Percentiles rank a stretch among this genome's conserved stretches.
Evolutionary conservation across 2,797 vertebrate species (phyloP).

Genomic region (Notamacropus eugenii): DNA sequence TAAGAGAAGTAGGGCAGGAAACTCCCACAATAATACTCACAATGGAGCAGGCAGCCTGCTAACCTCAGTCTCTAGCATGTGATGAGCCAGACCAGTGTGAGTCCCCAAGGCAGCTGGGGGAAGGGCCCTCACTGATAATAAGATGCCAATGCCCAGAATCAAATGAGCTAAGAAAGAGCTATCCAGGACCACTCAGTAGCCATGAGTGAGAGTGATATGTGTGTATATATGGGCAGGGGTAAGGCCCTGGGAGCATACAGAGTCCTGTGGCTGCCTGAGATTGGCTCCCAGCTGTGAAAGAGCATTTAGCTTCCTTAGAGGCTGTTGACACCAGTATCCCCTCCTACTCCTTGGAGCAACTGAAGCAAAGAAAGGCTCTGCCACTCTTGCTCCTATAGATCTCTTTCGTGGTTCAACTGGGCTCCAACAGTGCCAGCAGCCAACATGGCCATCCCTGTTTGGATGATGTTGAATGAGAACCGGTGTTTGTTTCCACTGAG

Average conservation of each 20-base stretch:
- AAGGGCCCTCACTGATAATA: conserved; percentile 63
- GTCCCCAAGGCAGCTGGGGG: conserved; percentile 75
- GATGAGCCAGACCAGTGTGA: conserved; percentile 65
- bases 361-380: conserved; percentile 12
- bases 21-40: conserved; percentile 75
- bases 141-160: not conserved
- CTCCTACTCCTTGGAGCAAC: conserved; percentile 2
- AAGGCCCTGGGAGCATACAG: not conserved
- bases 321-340: not conserved
- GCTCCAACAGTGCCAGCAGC: fast-evolving
- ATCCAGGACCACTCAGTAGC: not conserved
- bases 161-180: not conserved
- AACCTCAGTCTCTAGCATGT: conserved; percentile 48
- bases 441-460: conserved; percentile 2
- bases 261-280: not conserved
- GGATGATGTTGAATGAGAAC: conserved; percentile 51
- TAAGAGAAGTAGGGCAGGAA: conserved; percentile 81
- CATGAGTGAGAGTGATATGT: not conserved
- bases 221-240: not conserved
- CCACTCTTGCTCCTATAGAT: not conserved
- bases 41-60: conserved; percentile 72
- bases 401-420: not conserved
- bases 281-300: conserved; percentile 28
- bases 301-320: conserved; percentile 11
- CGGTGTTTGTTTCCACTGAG: conserved; percentile 85